Base-by-base conservation (phyloP, 2,888 invertebrate species). In the Hyles lineata region DNA sequence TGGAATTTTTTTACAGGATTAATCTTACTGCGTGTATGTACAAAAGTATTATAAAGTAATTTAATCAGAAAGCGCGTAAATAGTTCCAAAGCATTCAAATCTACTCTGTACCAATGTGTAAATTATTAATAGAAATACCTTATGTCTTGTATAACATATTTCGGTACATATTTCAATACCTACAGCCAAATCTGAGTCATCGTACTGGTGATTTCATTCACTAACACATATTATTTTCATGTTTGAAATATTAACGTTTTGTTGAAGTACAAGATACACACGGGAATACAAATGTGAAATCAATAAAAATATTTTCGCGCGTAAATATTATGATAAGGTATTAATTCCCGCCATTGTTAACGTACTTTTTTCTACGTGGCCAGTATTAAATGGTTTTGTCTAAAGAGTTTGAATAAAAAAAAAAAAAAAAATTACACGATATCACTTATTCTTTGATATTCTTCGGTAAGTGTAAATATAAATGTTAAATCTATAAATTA, bases 171-270 rank as follows among this genome's bases (percentile, higher is more conserved):
- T 43, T 43, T 43, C 11, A 43, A 43, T 43, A 43, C 35, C 43
- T 63, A 63, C 63, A 11, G 19, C 32, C 23, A 9, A 35, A 35
- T 35, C 63, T 63, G 63, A 63, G n/a, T 63, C 63, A 63, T 9
- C n/a, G 11, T n/a, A 43, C 63, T 21, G 63, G n/a, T 43, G 63
- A 35, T 43, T 63, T 21, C 43, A 63, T 63, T 63, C 35, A 63
- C 35, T 63, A 63, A 21, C 4, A 63, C 15, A 25, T 23, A 60
- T 25, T 25, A 60, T 60, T 60, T 60, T 21, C 32, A 35, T 63
- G 43, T 43, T 43, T 62, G 43, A 43, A 43, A 62, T 17, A n/a
- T 62, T 63, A 35, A 4, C 5, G 35, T 11, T 63, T 11, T 43
- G 6, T 21, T n/a, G 35, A n/a, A n/a, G 21, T 35, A 8, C 21